These are phyloP conservation scores for Paramormyrops hopkinsi DNA, from an alignment of 2,797 vertebrate species.

Conservation along the genomic window DNA sequence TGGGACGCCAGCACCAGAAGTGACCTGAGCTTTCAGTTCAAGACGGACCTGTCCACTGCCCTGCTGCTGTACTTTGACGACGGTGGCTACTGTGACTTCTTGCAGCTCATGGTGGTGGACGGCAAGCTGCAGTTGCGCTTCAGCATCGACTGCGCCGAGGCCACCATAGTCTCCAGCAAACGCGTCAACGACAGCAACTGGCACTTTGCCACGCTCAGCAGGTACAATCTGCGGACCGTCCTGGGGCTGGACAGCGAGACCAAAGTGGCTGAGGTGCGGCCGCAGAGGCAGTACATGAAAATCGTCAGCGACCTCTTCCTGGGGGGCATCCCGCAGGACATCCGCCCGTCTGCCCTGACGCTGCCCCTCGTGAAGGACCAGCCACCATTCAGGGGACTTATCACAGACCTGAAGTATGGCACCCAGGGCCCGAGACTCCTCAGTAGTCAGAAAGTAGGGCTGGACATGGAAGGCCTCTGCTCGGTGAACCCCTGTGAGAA, in stretches of 20 bases:
- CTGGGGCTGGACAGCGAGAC: conserved; percentile 81
- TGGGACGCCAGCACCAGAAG: conserved; percentile 96
- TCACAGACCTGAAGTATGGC: conserved; percentile 88
- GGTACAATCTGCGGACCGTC: conserved; percentile 75
- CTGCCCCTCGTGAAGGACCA: conserved; percentile 76
- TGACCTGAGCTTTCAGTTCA: conserved; percentile 93
- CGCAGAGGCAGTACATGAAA: conserved; percentile 88
- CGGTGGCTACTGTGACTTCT: conserved; percentile 93
- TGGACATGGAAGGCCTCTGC: conserved; percentile 88
- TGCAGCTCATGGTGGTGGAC: conserved; percentile 82
- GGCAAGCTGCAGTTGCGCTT: conserved; percentile 85
- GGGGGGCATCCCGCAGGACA: conserved; percentile 86
- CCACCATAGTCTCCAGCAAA: conserved; percentile 69
- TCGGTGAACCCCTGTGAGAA: conserved; percentile 87
- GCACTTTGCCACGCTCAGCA: conserved; percentile 83
- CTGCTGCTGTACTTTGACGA: conserved; percentile 95
- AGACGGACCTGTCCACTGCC: conserved; percentile 81
- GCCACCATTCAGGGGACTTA: conserved; percentile 80
- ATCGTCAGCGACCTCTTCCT: conserved; percentile 94
- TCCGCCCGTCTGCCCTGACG: conserved; percentile 80
- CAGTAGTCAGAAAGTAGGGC: conserved; percentile 75
- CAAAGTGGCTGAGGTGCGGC: conserved; percentile 74
- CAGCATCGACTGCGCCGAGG: conserved; percentile 91
- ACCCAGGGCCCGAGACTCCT: conserved; percentile 80
- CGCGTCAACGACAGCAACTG: conserved; percentile 83